phyloP scores from a whole-genome alignment of 2,888 invertebrate species.

The Rotaria socialis region DNA sequence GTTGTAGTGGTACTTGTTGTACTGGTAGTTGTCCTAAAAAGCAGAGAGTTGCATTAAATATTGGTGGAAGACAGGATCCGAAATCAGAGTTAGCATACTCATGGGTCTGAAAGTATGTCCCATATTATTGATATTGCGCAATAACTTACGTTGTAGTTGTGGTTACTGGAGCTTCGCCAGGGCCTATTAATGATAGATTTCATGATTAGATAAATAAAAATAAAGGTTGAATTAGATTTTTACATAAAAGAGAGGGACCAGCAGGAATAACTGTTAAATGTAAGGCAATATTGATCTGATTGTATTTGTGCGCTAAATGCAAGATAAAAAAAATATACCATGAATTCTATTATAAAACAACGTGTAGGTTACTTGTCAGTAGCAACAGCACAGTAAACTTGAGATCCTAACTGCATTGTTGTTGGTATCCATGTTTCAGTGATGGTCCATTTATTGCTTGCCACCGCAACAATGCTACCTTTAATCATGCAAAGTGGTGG shows the following conservation, averaged over 20 bases:
- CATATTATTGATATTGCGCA: no score
- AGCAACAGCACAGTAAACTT: neutral
- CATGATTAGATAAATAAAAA: neutral
- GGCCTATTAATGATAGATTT: neutral
- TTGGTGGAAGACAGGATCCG: no score
- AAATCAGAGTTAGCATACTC: no score
- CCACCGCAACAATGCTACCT: neutral
- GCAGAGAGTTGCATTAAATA: no score
- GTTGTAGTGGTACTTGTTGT: no score
- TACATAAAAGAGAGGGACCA: neutral
- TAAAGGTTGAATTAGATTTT: neutral
- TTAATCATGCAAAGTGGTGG: neutral
- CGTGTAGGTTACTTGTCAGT: neutral
- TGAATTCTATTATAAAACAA: neutral
- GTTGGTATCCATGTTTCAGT: neutral
- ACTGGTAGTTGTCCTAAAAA: no score
- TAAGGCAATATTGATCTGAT: neutral
- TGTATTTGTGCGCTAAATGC: neutral
- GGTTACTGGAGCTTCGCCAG: neutral
- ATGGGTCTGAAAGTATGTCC: no score
- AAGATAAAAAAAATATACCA: no score
- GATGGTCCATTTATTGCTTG: neutral
- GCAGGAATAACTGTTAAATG: neutral
- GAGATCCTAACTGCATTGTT: neutral
- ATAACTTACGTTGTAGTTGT: neutral